These are phyloP conservation scores for Crossocerus cetratus DNA, from an alignment of 2,888 invertebrate species.

Conservation along the genomic window DNA sequence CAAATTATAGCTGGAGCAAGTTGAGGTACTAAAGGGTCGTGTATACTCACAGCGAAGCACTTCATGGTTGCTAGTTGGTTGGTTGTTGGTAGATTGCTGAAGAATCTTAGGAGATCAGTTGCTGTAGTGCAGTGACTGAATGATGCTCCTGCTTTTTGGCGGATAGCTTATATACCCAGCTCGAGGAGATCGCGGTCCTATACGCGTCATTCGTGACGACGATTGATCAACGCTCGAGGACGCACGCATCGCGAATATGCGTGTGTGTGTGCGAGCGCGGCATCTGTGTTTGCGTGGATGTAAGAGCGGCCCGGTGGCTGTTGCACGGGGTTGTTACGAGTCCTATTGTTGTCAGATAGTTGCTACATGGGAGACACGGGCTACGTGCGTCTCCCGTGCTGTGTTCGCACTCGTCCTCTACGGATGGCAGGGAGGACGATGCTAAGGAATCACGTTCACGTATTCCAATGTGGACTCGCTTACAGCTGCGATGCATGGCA, in stretches of 20 bases:
- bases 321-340: constrained; percentile 52
- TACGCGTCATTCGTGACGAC: constrained; percentile 55
- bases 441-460: constrained; percentile 54
- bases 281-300: constrained; percentile 23
- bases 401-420: background rate
- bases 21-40: background rate
- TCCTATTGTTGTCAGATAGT: constrained; percentile 53
- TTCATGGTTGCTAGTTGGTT: constrained; percentile 65
- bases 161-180: constrained; percentile 67
- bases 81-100: constrained; percentile 9
- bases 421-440: constrained; percentile 12
- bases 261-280: constrained; percentile 13
- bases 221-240: constrained; percentile 67
- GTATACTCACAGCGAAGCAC: constrained; percentile 67
- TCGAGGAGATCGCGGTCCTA: constrained; percentile 50
- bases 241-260: constrained; percentile 34
- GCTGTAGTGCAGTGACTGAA: constrained; percentile 60
- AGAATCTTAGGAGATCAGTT: constrained; percentile 50
- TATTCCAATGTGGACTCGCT: constrained; percentile 46
- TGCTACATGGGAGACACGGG: constrained; percentile 40
- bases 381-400: too few relatives aligned
- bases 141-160: constrained; percentile 66
- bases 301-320: constrained; percentile 26
- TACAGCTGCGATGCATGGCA: constrained; percentile 43
- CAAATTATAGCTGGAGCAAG: too few relatives aligned